Evolutionary conservation across 2,113 vertebrate genomes (phyloP), one percentile per base, ranked within the genome.

Genomic region (Cricetomys ansorgei): DNA sequence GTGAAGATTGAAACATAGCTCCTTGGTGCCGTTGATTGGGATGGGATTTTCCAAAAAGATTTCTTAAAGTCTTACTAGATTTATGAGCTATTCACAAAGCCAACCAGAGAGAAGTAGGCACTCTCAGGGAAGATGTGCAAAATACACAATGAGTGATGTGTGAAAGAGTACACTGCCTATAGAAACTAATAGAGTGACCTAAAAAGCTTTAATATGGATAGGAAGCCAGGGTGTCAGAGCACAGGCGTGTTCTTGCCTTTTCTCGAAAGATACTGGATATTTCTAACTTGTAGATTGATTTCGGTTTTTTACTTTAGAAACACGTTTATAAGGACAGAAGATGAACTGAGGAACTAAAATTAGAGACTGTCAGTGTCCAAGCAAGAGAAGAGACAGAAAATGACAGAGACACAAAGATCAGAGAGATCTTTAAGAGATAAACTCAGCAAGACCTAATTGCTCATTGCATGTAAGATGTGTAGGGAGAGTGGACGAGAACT

Each of bases 211-310:
- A 69, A 23, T 50, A 25, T 21, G 48, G n/a, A 21, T 75, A 76
- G 70, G 55, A 81, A 64, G 79, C 88, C 90, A 88, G 19, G 21
- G 16, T 40, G 21, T 94, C 90, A 81, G 84, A 67, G 27, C 37
- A 89, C 17, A 23, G n/a, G n/a, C 65, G 15, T 80, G 86, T 23
- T 6, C 91, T 92, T 95, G 83, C 84, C 67, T 85, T 88, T 43
- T 75, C 13, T 86, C 89, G 43, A 92, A 88, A 94, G 43, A 64
- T 95, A 23, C 79, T 97, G 64, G 92, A 50, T 95, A 87, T 90
- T 96, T 96, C 96, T 94, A 95, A 67, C 72, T 93, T 96, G 21
- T 59, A 96, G 80, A 94, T 88, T 94, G 64, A 85, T 81, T 91
- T 84, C 13, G 29, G 57, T 29, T 91, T 95, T 95, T 97, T 23